Percentiles rank a stretch among this genome's conserved stretches.
Conservation (phyloP, 2,888 invertebrate species). For the Caenorhabditis plicata region DNA sequence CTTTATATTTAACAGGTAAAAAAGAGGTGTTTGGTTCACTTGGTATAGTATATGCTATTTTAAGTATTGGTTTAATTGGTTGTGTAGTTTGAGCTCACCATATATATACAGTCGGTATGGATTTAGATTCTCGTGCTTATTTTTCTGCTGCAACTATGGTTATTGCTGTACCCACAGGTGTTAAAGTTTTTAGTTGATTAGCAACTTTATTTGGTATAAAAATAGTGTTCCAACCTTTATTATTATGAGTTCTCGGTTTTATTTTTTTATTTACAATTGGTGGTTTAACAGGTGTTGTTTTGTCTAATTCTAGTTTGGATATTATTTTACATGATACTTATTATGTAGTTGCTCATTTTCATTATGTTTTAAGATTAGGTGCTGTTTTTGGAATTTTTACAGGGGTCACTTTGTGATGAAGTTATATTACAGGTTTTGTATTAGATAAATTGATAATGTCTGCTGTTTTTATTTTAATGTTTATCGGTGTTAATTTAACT, state of each 20-base stretch:
- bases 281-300: conserved; percentile 70
- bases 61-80: conserved; percentile 79
- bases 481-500: conserved; percentile 78
- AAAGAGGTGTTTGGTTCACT: conserved; percentile 57
- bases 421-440: conserved; percentile 73
- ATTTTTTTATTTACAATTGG: conserved; percentile 79
- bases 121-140: conserved; percentile 81
- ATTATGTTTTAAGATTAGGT: conserved; percentile 80
- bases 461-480: conserved; percentile 76
- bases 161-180: conserved; percentile 83
- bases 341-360: conserved; percentile 82
- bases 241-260: conserved; percentile 77
- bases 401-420: conserved; percentile 77
- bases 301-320: conserved; percentile 79
- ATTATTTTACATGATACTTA: conserved; percentile 80
- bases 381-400: conserved; percentile 80
- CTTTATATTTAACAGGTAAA: conserved; percentile 74
- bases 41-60: conserved; percentile 77
- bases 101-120: conserved; percentile 83
- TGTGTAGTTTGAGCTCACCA: conserved; percentile 85
- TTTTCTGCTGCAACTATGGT: conserved; percentile 83
- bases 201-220: conserved; percentile 75
- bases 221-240: conserved; percentile 72
- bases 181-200: conserved; percentile 81
- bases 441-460: conserved; percentile 73